Percentiles rank a stretch among this genome's conserved stretches.
phyloP scores from a whole-genome alignment of 2,797 vertebrate species.

The Malurus leucopterus region DNA sequence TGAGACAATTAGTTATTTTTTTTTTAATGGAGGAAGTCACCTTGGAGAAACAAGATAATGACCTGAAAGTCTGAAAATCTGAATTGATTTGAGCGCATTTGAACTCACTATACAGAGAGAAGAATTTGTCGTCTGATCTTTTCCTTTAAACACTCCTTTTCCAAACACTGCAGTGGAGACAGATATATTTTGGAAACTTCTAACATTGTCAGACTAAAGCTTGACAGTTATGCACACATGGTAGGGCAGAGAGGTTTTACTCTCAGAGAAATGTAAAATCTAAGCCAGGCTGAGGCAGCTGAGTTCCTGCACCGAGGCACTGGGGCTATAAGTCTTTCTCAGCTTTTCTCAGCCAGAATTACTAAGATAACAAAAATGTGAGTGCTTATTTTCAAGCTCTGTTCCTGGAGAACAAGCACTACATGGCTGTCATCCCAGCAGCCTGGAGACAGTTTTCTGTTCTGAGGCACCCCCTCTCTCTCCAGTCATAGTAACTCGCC shows the following conservation, averaged over 20 bases:
- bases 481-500: constrained; percentile 17
- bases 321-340: not conserved
- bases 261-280: not conserved
- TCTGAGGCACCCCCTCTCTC: constrained; percentile 12
- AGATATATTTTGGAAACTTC: not conserved
- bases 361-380: constrained; percentile 25
- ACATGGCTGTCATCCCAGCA: constrained; percentile 33
- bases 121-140: not conserved
- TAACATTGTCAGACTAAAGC: not conserved
- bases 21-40: not conserved
- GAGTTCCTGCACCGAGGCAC: not conserved
- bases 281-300: not conserved
- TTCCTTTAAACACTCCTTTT: not conserved
- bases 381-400: constrained; percentile 13
- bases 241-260: not conserved
- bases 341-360: not conserved
- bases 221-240: not conserved
- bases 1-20: not conserved
- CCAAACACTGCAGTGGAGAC: not conserved
- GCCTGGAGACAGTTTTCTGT: constrained; percentile 45
- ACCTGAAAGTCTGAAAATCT: not conserved
- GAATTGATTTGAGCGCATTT: not conserved
- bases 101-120: not conserved
- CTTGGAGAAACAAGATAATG: not conserved
- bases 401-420: constrained; percentile 15